Base-by-base conservation (phyloP, 1,140 invertebrate species). In the Sitobion miscanthi region DNA sequence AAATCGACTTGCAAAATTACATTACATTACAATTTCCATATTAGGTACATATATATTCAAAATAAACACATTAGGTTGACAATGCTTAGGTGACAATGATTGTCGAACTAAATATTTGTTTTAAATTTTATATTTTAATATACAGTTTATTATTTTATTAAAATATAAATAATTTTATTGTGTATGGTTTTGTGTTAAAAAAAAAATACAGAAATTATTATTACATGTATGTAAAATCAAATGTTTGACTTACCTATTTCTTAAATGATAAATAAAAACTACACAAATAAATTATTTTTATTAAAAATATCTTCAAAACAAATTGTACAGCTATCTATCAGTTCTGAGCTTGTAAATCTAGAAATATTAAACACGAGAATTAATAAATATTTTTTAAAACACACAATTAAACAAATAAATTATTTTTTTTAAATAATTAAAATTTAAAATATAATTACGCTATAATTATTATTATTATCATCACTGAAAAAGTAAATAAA, bases 261-360 rank as follows among this genome's bases (percentile, higher is more conserved):
- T 49, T 82, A 47, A 49, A 38, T 30, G 11, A 52, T n/a, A 82
- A 82, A 35, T 91, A 91, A 82, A 91, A 35, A 92, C 21, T 25
- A 83, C 4, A 92, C 7, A 83, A 83, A 83, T 25, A 49, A 45
- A 62, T 82, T 14, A 49, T 82, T 47, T 35, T 49, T 35, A 82
- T 91, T 77, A 25, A 77, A 92, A 92, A 52, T 35, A 49, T 82
- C 4, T 82, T 25, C 38, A 69, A 91, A 30, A 35, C 25, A 45
- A 90, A 77, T 90, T 69, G 54, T 45, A 69, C 38, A 42, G 9
- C 38, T 90, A 90, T 8, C 21, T 38, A 30, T 92, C 90, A 82
- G 90, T 82, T 83, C 90, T 92, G 14, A 92, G 90, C 69, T 92
- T 92, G 82, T 92, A 92, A 83, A 92, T 92, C 90, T 92, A 30